A percentile compares a stretch with the other conserved stretches of the same genome.
Conservation (phyloP, 2,113 vertebrate species). For the Macquaria australasica region DNA sequence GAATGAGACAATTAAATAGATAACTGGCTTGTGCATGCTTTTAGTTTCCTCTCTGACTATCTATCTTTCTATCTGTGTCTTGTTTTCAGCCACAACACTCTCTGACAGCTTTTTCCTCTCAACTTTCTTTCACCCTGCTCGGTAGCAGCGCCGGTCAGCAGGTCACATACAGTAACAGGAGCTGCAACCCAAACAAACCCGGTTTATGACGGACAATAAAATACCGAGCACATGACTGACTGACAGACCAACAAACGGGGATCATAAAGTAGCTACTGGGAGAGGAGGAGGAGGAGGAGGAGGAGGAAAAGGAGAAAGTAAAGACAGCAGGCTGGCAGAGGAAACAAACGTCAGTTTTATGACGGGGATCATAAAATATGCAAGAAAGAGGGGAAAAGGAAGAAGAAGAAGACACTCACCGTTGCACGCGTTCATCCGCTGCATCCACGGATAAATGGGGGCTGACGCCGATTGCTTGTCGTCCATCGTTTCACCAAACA, state of each 20-base stretch:
- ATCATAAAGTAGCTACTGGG: conserved; percentile 61
- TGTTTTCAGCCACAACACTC: conserved; percentile 65
- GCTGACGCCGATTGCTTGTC: conserved; percentile 88
- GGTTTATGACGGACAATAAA: conserved; percentile 80
- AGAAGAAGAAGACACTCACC: conserved; percentile 86
- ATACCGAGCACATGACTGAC: conserved; percentile 64
- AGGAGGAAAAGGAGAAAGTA: conserved; percentile 7
- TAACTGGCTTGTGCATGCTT: background rate
- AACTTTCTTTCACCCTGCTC: conserved; percentile 33
- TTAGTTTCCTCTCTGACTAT: conserved; percentile 43
- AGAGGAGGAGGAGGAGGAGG: conserved; percentile 45
- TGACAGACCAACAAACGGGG: conserved; percentile 71
- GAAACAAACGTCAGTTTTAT: conserved; percentile 75
- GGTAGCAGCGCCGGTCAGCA: conserved; percentile 66
- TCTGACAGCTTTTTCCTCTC: conserved; percentile 61
- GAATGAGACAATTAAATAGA: background rate
- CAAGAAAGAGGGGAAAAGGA: conserved; percentile 40
- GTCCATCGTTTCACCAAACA: conserved; percentile 91
- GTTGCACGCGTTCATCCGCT: conserved; percentile 96
- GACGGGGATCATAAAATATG: conserved; percentile 71
- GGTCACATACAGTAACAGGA: conserved; percentile 75
- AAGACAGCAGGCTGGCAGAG: conserved; percentile 47
- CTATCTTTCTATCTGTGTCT: conserved; percentile 46
- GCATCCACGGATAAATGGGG: conserved; percentile 95
- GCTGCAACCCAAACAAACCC: conserved; percentile 72